Evolutionary conservation across 2,113 vertebrate genomes (phyloP).

Genomic region (Equus quagga): DNA sequence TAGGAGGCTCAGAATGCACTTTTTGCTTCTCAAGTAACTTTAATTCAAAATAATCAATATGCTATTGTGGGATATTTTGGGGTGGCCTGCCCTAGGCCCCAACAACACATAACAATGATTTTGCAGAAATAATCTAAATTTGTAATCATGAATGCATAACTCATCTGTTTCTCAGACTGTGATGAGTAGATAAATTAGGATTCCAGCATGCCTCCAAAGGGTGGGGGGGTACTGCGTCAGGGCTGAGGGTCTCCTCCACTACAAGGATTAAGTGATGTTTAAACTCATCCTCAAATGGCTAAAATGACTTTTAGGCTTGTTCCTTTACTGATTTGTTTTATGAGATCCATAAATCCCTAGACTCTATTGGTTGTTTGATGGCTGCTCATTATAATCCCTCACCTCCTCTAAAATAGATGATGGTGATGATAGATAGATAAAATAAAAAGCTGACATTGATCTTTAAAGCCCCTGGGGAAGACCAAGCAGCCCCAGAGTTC

Average conservation of each 20-base stretch:
- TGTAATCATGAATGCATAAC: not conserved
- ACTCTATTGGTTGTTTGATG: not conserved
- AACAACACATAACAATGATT: not conserved
- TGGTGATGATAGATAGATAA: not conserved
- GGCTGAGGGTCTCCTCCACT: not conserved
- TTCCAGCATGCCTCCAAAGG: not conserved
- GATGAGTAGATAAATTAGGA: not conserved
- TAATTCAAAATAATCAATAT: too few species aligned
- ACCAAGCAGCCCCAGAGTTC: not conserved
- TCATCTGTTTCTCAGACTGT: not conserved
- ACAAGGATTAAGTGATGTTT: not conserved
- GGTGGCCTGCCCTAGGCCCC: too few species aligned
- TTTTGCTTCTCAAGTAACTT: too few species aligned
- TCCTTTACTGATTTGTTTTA: conserved; percentile 32
- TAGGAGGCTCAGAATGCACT: too few species aligned
- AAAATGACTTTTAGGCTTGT: not conserved
- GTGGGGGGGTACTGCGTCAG: not conserved
- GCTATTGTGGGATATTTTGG: too few species aligned
- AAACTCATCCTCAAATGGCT: not conserved
- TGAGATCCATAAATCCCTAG: not conserved
- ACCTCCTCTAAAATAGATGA: not conserved
- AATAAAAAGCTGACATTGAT: not conserved
- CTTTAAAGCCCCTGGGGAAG: conserved; percentile 38
- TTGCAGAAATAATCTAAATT: conserved; percentile 44
- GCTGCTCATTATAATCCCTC: not conserved